Base-by-base conservation (phyloP, 2,113 vertebrate species). In the Eclectus roratus region DNA sequence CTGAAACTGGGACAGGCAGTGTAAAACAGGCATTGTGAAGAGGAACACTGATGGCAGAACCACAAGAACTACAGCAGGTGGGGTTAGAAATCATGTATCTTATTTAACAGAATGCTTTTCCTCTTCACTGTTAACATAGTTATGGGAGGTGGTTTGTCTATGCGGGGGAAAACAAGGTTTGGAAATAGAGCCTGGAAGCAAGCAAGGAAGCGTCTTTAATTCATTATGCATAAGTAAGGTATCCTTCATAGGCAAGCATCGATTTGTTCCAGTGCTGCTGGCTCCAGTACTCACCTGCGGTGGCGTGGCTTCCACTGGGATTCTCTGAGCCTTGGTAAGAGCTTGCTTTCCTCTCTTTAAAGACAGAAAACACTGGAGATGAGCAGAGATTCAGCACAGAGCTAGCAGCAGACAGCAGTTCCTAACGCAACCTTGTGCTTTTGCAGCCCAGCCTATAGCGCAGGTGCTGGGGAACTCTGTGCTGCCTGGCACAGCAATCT, bases 291-390 rank as follows among this genome's bases (percentile, higher is more conserved):
- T 95, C 64, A 97, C 95, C 95, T 95, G 90, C 69, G 78, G 72
- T 33, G 50, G 82, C 31, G 23, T 88, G 94, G 91, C 77, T 90
- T 55, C 80, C 80, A 47, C 47, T 71, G 47, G 94, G 47, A 60
- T 89, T 96, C 90, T 93, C 96, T 90, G 85, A 85, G 82, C 72
- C 76, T 88, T 96, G 93, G 69, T 94, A 95, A 91, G 93, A 81
- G 65, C 65, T 86, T 80, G 33, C 50, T 94, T 90, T 96, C 52
- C 92, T 88, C 44, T 91, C 95, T 97, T 80, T 17, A 81, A 93
- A 46, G 68, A 64, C 27, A 31, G 16, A 76, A 85, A 89, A 93
- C 17, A 88, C 29, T 61, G 23, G 50, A 46, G 52, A 91, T 84
- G 61, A 92, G 84, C 80, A 92, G 80, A 85, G 43, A 93, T 85